These are phyloP conservation scores for Rhopalosiphum maidis DNA, from an alignment of 1,140 invertebrate genomes.

Conservation along the genomic window DNA sequence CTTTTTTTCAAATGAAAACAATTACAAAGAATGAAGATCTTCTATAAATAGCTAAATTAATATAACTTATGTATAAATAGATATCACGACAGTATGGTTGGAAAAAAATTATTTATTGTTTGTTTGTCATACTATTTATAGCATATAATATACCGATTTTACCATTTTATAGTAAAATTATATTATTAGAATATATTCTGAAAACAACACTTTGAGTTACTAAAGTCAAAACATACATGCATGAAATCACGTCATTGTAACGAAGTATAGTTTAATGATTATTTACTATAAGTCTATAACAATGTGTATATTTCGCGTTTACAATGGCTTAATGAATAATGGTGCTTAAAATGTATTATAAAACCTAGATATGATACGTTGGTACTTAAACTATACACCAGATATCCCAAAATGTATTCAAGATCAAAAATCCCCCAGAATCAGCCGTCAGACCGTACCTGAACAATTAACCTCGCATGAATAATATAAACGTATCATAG, in stretches of 20 bases:
- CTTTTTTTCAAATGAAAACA: too few relatives aligned
- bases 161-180: too few relatives aligned
- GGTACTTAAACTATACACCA: background rate
- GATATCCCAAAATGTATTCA: background rate
- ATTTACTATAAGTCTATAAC: background rate
- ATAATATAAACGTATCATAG: background rate
- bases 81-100: background rate
- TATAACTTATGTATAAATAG: too few relatives aligned
- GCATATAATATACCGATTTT: too few relatives aligned
- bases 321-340: background rate
- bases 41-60: too few relatives aligned
- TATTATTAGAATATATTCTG: too few relatives aligned
- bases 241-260: background rate
- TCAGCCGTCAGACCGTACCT: background rate
- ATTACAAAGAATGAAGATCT: too few relatives aligned
- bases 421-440: background rate
- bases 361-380: too few relatives aligned
- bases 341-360: too few relatives aligned
- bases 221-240: background rate
- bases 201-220: background rate
- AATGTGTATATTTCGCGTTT: background rate
- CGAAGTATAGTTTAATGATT: background rate
- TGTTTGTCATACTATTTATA: background rate
- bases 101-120: background rate
- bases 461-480: background rate